Conservation (phyloP, 2,113 vertebrate genomes). For the Crotalus viridis region DNA sequence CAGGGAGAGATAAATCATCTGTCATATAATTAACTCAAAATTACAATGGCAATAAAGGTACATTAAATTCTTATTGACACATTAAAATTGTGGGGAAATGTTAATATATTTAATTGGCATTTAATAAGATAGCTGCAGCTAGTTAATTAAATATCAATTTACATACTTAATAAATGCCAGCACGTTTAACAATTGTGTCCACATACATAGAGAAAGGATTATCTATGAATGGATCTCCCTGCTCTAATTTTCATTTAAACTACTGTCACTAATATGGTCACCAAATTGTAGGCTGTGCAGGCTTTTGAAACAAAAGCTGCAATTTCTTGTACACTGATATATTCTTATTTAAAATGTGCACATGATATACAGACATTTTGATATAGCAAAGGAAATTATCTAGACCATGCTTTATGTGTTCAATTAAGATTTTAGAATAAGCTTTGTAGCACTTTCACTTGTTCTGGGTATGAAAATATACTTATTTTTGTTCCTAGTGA, state of each 20-base stretch:
- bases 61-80: conserved; percentile 66
- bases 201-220: conserved; percentile 39
- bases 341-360: background rate
- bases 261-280: background rate
- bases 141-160: conserved; percentile 69
- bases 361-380: background rate
- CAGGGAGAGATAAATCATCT: conserved; percentile 63
- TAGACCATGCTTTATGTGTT: background rate
- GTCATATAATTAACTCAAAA: conserved; percentile 65
- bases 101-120: conserved; percentile 69
- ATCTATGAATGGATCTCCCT: background rate
- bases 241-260: background rate
- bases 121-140: conserved; percentile 64
- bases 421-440: background rate
- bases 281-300: background rate
- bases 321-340: background rate
- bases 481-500: background rate
- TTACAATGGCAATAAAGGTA: conserved; percentile 66
- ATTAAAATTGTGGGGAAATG: conserved; percentile 60
- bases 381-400: background rate
- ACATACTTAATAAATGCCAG: conserved; percentile 60
- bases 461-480: background rate
- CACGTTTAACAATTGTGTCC: conserved; percentile 54
- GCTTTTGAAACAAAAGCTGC: background rate
- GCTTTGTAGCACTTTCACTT: background rate